Percentiles rank a stretch among this genome's conserved stretches.
Evolutionary conservation across 2,888 invertebrate species (phyloP).

Genomic region (Drosophila emarginata): DNA sequence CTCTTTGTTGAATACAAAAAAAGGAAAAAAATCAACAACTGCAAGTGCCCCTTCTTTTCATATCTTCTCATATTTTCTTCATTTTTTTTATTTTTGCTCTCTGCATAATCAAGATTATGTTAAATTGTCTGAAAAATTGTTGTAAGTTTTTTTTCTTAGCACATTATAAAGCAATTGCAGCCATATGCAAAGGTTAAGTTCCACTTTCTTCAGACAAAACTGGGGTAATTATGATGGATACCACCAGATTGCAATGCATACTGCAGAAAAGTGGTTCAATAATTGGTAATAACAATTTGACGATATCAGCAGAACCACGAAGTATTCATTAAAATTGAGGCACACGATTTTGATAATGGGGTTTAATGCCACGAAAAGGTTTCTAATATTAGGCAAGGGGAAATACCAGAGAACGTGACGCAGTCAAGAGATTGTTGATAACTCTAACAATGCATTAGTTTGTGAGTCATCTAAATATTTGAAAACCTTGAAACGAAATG

Average conservation of each 20-base stretch:
- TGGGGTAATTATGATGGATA: conserved; percentile 68
- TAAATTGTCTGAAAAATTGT: conserved; percentile 76
- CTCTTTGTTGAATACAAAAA: conserved; percentile 48
- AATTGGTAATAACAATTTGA: conserved; percentile 35
- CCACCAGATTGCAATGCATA: conserved; percentile 40
- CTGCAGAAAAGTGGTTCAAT: not conserved
- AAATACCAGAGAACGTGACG: conserved; percentile 1
- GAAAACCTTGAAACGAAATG: not conserved
- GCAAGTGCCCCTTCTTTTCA: conserved; percentile 20
- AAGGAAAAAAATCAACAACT: conserved; percentile 28
- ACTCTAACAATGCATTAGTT: not conserved
- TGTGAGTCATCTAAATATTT: not conserved
- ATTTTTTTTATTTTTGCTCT: conserved; percentile 28
- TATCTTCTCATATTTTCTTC: not conserved
- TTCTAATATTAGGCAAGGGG: not conserved
- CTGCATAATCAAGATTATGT: conserved; percentile 71
- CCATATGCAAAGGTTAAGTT: conserved; percentile 63
- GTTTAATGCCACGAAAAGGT: not conserved
- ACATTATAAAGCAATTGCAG: conserved; percentile 71
- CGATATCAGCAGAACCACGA: conserved; percentile 24
- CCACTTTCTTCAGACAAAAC: conserved; percentile 63
- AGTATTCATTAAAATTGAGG: conserved; percentile 9
- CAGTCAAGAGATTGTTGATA: not conserved
- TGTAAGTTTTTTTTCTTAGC: conserved; percentile 63
- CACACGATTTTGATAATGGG: not conserved